Conservation (phyloP, 2,888 invertebrate genomes). For the Caenorhabditis angaria region DNA sequence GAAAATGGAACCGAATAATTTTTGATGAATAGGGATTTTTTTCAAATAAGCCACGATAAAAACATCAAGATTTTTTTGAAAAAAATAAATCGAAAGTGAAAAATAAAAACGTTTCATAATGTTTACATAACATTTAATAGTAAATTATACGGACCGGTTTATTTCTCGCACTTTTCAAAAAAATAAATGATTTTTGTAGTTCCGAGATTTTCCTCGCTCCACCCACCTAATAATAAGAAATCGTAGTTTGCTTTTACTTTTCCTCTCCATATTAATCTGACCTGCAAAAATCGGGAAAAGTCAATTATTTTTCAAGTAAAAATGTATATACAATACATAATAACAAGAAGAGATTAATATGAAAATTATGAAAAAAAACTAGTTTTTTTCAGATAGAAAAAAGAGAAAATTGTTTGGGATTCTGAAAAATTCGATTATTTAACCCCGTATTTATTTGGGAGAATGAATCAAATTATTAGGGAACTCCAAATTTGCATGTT, state of each 20-base stretch:
- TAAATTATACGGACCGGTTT: background rate
- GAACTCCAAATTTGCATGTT: no score
- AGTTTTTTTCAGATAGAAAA: constrained; percentile 1
- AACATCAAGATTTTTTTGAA: no score
- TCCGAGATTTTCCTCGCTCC: background rate
- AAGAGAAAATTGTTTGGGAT: background rate
- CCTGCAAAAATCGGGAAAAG: background rate
- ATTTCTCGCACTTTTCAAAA: background rate
- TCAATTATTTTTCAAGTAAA: background rate
- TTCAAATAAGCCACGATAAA: no score
- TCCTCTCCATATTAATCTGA: background rate
- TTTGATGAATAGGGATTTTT: no score
- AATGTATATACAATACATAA: background rate
- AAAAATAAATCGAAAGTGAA: no score
- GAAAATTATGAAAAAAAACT: constrained; percentile 4
- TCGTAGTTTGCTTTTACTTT: background rate
- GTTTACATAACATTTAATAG: background rate
- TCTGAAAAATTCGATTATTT: background rate
- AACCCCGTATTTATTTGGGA: no score
- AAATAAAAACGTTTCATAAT: background rate
- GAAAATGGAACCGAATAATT: background rate
- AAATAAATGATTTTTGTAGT: background rate
- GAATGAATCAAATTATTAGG: no score
- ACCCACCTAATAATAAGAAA: background rate
- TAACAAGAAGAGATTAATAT: constrained; percentile 2